A percentile compares a stretch with the other conserved stretches of the same genome.
phyloP scores from a whole-genome alignment of 1,140 invertebrate genomes.

The Phymastichus coffea region DNA sequence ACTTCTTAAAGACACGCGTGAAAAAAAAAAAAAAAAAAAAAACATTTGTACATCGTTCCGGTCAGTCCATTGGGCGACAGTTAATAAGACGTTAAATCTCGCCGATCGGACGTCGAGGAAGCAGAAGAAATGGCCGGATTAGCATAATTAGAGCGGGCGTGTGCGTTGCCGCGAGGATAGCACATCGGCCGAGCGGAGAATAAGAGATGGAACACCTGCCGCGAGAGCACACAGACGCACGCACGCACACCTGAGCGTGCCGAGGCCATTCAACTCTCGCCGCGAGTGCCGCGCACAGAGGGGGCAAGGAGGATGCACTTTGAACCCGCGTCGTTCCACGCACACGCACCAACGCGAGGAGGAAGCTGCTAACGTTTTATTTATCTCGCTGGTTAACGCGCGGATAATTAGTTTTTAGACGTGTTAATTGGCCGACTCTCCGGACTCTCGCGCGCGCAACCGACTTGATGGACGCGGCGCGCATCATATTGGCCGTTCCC shows the following conservation, averaged over 20 bases:
- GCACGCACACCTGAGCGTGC: constrained; percentile 29
- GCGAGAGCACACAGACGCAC: no score
- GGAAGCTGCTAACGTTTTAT: constrained; percentile 10
- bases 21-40: no score
- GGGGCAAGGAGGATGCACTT: constrained; percentile 19
- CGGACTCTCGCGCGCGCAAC: neutral
- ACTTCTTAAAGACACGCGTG: no score
- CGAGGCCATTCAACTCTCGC: constrained; percentile 33
- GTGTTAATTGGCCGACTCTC: neutral
- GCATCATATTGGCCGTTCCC: no score
- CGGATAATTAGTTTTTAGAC: constrained; percentile 15
- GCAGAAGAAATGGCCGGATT: constrained; percentile 20
- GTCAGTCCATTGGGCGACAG: no score
- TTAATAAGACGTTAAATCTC: no score
- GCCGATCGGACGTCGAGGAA: no score
- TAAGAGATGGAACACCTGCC: constrained; percentile 30
- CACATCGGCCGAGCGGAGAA: neutral
- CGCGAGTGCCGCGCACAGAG: no score
- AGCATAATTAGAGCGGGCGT: no score
- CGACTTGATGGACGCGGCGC: no score
- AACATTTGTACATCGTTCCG: no score
- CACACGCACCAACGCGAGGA: neutral
- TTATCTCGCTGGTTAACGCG: constrained; percentile 8
- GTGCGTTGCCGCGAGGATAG: neutral
- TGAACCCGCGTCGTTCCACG: no score